Percentiles rank a stretch among this genome's conserved stretches.
Evolutionary conservation across 2,888 invertebrate species (phyloP).

Genomic region (Dolichopus griseipennis): DNA sequence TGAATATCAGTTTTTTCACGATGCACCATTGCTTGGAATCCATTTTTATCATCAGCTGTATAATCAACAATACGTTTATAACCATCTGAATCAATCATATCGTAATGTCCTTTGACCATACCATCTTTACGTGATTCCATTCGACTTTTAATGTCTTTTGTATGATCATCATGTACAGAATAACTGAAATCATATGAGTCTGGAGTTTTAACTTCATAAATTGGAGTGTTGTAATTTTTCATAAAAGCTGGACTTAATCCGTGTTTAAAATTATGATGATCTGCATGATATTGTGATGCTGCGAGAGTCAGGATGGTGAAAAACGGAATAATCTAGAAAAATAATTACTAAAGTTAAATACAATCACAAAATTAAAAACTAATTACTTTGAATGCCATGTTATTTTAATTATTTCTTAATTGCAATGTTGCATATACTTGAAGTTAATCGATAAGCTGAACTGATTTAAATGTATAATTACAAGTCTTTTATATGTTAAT

Average conservation of each 20-base stretch:
- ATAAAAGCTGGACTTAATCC: not conserved
- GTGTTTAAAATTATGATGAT: not conserved
- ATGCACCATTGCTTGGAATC: slow-evolving; percentile 44
- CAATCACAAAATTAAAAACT: no score
- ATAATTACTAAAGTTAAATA: not conserved
- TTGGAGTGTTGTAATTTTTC: slow-evolving; percentile 5
- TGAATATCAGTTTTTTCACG: slow-evolving; percentile 28
- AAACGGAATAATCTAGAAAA: not conserved
- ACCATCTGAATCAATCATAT: slow-evolving; percentile 42
- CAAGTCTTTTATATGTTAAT: not conserved
- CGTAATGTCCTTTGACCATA: slow-evolving; percentile 41
- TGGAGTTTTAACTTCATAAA: slow-evolving; percentile 27
- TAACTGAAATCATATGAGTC: slow-evolving; percentile 38
- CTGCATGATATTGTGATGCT: no score
- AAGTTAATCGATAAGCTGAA: not conserved
- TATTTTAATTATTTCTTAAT: not conserved
- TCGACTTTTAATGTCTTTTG: slow-evolving; percentile 43
- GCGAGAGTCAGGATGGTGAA: not conserved
- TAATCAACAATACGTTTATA: slow-evolving; percentile 42
- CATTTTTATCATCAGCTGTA: slow-evolving; percentile 41
- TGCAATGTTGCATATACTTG: not conserved
- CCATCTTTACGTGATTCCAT: slow-evolving; percentile 42
- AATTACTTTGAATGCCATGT: not conserved
- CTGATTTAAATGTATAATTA: not conserved
- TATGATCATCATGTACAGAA: slow-evolving; percentile 36